phyloP scores from a whole-genome alignment of 2,888 invertebrate species.

The Phortica magna region DNA sequence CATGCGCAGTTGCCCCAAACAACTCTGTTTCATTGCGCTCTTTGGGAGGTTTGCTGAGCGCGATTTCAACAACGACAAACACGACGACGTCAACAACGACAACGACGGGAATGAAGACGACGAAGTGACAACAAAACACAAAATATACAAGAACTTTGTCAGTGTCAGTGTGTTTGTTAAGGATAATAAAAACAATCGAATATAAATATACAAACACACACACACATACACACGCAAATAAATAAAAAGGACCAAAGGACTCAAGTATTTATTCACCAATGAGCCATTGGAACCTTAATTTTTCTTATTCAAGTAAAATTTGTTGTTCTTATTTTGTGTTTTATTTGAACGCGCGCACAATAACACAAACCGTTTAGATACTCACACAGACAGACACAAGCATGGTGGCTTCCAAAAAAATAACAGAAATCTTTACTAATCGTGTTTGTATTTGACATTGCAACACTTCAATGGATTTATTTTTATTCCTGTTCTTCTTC shows the following conservation, averaged over 20 bases:
- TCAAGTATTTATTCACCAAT: not conserved
- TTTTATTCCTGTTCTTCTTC: constrained; percentile 1
- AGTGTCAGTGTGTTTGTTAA: not conserved
- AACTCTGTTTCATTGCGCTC: not conserved
- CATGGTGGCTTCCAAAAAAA: not conserved
- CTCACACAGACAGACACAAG: not conserved
- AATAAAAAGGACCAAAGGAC: not conserved
- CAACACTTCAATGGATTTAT: constrained; percentile 18
- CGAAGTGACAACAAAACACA: not conserved
- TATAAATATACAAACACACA: not conserved
- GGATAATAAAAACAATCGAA: not conserved
- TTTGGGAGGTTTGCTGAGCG: constrained; percentile 9
- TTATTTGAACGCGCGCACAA: too few relatives aligned
- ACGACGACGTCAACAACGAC: too few relatives aligned
- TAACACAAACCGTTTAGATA: not conserved
- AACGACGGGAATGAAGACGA: not conserved
- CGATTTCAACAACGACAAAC: too few relatives aligned
- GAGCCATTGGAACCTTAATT: not conserved
- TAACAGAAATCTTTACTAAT: constrained; percentile 60
- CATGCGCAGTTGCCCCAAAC: constrained; percentile 23
- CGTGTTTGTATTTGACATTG: constrained; percentile 58
- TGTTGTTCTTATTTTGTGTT: too few relatives aligned
- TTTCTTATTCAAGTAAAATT: too few relatives aligned
- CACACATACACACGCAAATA: not conserved
- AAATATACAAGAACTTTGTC: not conserved